Percentiles rank a stretch among this genome's conserved stretches.
Evolutionary conservation across 2,888 invertebrate species (phyloP).

Genomic region (Lithophane ornitopus): DNA sequence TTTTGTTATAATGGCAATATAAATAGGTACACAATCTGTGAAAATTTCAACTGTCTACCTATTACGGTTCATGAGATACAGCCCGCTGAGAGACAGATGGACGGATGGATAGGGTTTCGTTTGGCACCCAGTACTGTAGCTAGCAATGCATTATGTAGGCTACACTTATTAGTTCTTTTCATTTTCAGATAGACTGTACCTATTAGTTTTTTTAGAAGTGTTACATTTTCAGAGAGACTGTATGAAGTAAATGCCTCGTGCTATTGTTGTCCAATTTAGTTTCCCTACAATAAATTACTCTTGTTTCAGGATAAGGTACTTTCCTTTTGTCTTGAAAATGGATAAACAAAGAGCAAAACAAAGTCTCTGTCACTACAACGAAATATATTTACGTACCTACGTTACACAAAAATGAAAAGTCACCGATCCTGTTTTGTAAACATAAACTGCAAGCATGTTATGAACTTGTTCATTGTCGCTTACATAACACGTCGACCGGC

Average conservation of each 20-base stretch:
- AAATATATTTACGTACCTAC: background rate
- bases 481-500: slow-evolving; percentile 40
- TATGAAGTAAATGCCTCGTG: background rate
- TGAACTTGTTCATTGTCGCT: slow-evolving; percentile 45
- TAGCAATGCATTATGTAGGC: background rate
- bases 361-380: background rate
- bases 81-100: too few relatives aligned
- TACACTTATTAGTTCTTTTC: too few relatives aligned
- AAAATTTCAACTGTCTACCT: too few relatives aligned
- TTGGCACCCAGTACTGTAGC: background rate
- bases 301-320: background rate
- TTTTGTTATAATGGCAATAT: too few relatives aligned
- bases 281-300: slow-evolving; percentile 1
- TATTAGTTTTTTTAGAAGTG: background rate
- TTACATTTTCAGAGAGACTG: too few relatives aligned
- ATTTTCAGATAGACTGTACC: too few relatives aligned
- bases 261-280: background rate
- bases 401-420: slow-evolving; percentile 5
- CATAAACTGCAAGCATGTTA: slow-evolving; percentile 27
- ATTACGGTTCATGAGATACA: too few relatives aligned
- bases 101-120: too few relatives aligned
- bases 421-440: slow-evolving; percentile 24
- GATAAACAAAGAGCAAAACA: slow-evolving; percentile 5
- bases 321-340: background rate
- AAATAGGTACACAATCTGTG: too few relatives aligned